These are phyloP conservation scores for Cottus gobio DNA, from an alignment of 2,113 vertebrate genomes.

Conservation along the genomic window DNA sequence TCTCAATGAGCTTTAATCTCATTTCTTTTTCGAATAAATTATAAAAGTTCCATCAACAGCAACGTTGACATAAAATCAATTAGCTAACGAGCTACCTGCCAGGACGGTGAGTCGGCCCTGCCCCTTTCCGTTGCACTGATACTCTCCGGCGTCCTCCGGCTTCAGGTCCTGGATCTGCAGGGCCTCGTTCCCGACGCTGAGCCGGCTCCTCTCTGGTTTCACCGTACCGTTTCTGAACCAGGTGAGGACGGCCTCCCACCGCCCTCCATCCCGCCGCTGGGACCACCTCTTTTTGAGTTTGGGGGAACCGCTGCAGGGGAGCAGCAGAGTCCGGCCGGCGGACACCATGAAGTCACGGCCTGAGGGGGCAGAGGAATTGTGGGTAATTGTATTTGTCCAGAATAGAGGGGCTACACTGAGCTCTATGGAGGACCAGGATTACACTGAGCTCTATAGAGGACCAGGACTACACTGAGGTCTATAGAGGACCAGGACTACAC, in stretches of 20 bases:
- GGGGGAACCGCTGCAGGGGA: slow-evolving; percentile 60
- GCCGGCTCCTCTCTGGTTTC: slow-evolving; percentile 46
- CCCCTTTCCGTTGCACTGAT: slow-evolving; percentile 63
- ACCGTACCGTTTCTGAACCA: slow-evolving; percentile 63
- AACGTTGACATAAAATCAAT: neutral
- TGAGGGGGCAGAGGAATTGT: slow-evolving; percentile 15
- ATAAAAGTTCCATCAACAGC: no score
- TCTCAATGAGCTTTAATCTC: no score
- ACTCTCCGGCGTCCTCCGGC: slow-evolving; percentile 65
- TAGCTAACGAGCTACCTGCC: slow-evolving; percentile 37
- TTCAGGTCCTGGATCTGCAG: slow-evolving; percentile 73
- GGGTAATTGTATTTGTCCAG: neutral
- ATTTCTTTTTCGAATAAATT: no score
- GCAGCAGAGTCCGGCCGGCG: slow-evolving; percentile 69
- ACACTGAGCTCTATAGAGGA: no score
- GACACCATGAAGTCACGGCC: slow-evolving; percentile 43
- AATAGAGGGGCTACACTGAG: no score
- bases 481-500: no score
- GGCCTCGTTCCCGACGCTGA: slow-evolving; percentile 39
- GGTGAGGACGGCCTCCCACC: slow-evolving; percentile 54
- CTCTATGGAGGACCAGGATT: no score
- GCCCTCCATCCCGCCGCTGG: neutral
- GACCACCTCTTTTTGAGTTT: slow-evolving; percentile 62
- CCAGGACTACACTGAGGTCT: no score
- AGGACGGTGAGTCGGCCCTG: slow-evolving; percentile 46